phyloP scores from a whole-genome alignment of 2,888 invertebrate species.

The Agrochola lota region DNA sequence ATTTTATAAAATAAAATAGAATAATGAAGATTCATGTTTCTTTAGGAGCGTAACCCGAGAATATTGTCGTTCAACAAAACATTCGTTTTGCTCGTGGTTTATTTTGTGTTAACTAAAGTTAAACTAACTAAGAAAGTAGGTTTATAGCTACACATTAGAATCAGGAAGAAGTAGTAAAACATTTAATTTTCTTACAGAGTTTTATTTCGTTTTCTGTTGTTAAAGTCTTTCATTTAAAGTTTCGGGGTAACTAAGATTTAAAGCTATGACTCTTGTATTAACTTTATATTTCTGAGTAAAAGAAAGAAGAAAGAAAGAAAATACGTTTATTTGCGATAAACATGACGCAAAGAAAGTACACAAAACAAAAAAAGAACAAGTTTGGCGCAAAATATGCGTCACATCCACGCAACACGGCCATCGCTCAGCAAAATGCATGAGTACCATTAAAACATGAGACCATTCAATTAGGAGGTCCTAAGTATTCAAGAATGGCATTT shows the following conservation, averaged over 20 bases:
- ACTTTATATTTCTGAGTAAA: background rate
- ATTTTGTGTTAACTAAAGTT: background rate
- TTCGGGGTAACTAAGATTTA: background rate
- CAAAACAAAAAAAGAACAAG: too few species aligned
- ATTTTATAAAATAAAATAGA: slow-evolving; percentile 4
- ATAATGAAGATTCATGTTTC: background rate
- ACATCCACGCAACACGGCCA: too few species aligned
- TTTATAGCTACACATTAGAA: slow-evolving; percentile 21
- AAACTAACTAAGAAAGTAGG: slow-evolving; percentile 19
- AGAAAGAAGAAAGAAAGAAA: too few species aligned
- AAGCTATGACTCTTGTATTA: background rate
- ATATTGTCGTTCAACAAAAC: background rate
- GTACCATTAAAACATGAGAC: background rate
- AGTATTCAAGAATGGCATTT: background rate
- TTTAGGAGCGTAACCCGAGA: background rate
- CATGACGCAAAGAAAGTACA: too few species aligned
- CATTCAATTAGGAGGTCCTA: too few species aligned
- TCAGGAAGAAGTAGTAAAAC: slow-evolving; percentile 30
- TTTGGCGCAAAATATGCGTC: too few species aligned
- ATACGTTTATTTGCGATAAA: too few species aligned
- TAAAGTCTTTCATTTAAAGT: slow-evolving; percentile 12
- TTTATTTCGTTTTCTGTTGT: slow-evolving; percentile 31
- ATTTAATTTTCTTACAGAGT: slow-evolving; percentile 24
- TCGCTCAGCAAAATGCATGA: too few species aligned
- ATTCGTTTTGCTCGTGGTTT: background rate